Conservation (phyloP, 2,888 invertebrate genomes). For the Escarpia spicata region DNA sequence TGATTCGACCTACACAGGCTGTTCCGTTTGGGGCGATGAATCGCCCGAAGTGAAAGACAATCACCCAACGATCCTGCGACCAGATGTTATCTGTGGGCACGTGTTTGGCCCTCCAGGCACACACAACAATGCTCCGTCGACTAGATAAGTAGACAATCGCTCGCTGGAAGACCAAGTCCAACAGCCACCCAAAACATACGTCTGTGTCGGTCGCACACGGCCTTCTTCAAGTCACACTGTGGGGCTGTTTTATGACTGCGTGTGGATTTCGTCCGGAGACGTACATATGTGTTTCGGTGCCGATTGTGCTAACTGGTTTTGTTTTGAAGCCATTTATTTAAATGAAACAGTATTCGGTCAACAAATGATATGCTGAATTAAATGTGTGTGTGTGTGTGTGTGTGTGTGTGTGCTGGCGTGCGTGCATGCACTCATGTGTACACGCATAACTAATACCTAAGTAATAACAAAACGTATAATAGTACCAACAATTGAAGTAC, state of each 20-base stretch:
- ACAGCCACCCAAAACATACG: neutral
- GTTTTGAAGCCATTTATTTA: neutral
- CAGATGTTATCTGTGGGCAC: neutral
- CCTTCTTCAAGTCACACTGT: neutral
- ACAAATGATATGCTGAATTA: neutral
- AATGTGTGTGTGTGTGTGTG: neutral
- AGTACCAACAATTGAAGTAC: no score
- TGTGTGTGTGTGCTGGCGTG: neutral
- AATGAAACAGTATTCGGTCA: neutral
- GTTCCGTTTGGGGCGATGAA: neutral
- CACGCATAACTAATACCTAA: no score
- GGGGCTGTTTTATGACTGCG: neutral
- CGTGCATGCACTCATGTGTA: neutral
- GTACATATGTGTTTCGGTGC: neutral
- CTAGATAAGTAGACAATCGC: neutral
- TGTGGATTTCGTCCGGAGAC: neutral
- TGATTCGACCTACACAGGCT: neutral
- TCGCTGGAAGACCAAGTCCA: constrained; percentile 6
- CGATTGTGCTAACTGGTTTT: neutral
- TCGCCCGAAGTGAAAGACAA: neutral
- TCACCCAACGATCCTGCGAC: neutral
- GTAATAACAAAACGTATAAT: no score
- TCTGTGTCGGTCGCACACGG: neutral
- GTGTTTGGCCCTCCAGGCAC: neutral
- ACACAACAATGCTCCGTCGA: neutral